Conservation (phyloP, 2,797 vertebrate genomes). For the Trematomus bernacchii region DNA sequence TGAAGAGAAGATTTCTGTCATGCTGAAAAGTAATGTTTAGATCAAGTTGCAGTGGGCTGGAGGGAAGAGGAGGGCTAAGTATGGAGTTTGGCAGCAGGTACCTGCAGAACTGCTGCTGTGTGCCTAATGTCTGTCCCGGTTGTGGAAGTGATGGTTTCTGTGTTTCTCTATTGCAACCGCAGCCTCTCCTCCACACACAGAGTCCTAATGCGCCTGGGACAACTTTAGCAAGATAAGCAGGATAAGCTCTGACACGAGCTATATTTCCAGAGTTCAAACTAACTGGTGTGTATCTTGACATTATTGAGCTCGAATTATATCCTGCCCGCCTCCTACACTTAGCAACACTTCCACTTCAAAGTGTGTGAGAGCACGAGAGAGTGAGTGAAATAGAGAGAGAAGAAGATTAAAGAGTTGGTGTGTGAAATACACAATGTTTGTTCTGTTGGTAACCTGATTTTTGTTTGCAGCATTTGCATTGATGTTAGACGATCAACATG, state of each 20-base stretch:
- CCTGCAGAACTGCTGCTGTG: constrained; percentile 43
- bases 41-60: constrained; percentile 31
- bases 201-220: constrained; percentile 58
- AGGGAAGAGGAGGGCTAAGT: constrained; percentile 36
- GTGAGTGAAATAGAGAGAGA: constrained; percentile 18
- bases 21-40: constrained; percentile 28
- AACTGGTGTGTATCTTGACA: constrained; percentile 67
- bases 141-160: constrained; percentile 48
- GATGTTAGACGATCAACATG: constrained; percentile 38
- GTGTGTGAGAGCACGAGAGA: constrained; percentile 31
- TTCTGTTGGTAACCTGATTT: constrained; percentile 39
- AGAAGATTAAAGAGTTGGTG: constrained; percentile 43
- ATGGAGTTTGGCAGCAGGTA: constrained; percentile 39
- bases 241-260: constrained; percentile 68
- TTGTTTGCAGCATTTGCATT: constrained; percentile 48
- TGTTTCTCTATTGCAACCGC: constrained; percentile 37
- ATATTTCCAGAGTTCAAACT: constrained; percentile 72
- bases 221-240: constrained; percentile 64
- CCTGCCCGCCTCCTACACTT: constrained; percentile 66
- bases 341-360: constrained; percentile 69
- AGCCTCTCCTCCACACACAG: constrained; percentile 38
- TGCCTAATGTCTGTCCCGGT: constrained; percentile 50
- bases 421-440: constrained; percentile 22
- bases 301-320: constrained; percentile 70
- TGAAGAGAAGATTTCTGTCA: constrained; percentile 32